phyloP scores from a whole-genome alignment of 2,113 vertebrate species.

The Microcebus griseorufus region DNA sequence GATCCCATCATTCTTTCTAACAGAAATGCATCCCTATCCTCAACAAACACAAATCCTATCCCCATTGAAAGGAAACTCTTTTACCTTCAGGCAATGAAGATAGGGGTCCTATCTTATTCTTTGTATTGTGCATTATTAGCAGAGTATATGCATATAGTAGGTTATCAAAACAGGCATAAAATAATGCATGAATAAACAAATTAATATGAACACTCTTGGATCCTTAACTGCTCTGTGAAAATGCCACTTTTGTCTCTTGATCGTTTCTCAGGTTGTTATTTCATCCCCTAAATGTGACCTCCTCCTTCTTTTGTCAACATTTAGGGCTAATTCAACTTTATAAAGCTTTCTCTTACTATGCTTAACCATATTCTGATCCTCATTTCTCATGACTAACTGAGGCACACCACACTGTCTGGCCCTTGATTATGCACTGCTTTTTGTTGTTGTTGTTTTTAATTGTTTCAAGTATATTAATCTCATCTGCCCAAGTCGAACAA shows the following conservation, averaged over 20 bases:
- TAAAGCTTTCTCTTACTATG: neutral
- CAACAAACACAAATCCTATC: neutral
- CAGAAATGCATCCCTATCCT: neutral
- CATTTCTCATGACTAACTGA: neutral
- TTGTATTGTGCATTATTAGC: neutral
- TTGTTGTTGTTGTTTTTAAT: neutral
- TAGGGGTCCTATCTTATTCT: neutral
- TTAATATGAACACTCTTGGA: neutral
- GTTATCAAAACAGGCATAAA: neutral
- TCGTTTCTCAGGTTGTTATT: neutral
- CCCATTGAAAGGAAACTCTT: neutral
- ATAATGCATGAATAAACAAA: neutral
- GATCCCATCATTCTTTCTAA: neutral
- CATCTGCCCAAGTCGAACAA: neutral
- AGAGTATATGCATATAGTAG: neutral
- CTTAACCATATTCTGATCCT: neutral
- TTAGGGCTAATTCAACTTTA: neutral
- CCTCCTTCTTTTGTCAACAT: neutral
- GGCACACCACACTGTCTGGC: neutral
- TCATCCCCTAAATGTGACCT: neutral
- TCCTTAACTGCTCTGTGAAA: neutral
- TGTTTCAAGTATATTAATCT: constrained; percentile 54
- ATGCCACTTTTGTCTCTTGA: neutral
- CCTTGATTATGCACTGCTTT: neutral
- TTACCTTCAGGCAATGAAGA: neutral